Percentiles rank a stretch among this genome's conserved stretches.
phyloP scores from a whole-genome alignment of 2,113 vertebrate species.

The Tachycineta bicolor region DNA sequence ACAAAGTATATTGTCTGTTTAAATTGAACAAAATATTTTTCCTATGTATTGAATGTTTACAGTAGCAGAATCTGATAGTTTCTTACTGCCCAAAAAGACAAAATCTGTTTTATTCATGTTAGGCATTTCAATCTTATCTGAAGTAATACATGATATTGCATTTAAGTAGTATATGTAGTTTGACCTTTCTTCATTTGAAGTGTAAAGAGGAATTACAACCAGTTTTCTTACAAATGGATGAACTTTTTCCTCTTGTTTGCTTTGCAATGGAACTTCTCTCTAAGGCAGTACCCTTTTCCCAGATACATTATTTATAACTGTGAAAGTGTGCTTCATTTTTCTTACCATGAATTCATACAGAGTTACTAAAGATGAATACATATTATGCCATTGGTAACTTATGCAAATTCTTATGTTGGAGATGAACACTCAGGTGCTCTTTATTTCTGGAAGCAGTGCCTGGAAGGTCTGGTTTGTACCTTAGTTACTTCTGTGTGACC shows the following conservation, averaged over 20 bases:
- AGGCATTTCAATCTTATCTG: not conserved
- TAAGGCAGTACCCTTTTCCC: not conserved
- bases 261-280: not conserved
- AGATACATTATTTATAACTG: not conserved
- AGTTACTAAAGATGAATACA: not conserved
- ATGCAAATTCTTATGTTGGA: not conserved
- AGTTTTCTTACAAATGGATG: not conserved
- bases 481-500: not conserved
- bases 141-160: not conserved
- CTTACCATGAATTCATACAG: not conserved
- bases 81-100: not conserved
- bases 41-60: not conserved
- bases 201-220: not conserved
- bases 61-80: not conserved
- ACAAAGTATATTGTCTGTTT: not conserved
- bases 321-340: not conserved
- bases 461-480: not conserved
- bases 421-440: not conserved
- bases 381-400: not conserved
- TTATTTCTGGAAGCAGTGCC: not conserved
- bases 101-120: not conserved
- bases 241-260: not conserved
- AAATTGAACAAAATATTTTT: not conserved
- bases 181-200: not conserved
- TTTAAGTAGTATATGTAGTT: not conserved